Conservation (phyloP, 2,113 vertebrate species). For the Bubalus kerabau region DNA sequence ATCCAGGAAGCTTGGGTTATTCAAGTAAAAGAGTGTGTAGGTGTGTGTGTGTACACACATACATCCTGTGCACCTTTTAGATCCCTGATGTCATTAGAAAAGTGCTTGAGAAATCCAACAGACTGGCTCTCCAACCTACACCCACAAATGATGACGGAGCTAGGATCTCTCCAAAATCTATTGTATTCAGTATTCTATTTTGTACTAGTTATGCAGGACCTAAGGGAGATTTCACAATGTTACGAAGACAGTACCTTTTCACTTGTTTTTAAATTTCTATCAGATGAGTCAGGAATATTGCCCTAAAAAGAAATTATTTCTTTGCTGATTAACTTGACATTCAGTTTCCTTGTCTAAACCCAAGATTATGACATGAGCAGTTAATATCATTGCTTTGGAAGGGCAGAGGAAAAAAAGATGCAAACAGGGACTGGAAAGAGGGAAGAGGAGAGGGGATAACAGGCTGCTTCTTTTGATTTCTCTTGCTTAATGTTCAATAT, state of each 20-base stretch:
- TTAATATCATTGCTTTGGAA: background rate
- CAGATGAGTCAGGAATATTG: background rate
- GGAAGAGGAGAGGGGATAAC: background rate
- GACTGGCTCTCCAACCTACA: background rate
- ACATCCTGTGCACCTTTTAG: background rate
- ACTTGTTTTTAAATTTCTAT: background rate
- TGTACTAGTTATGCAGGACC: background rate
- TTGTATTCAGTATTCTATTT: background rate
- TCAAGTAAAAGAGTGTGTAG: background rate
- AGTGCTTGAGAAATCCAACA: background rate
- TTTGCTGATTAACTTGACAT: background rate
- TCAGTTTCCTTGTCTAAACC: background rate
- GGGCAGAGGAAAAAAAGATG: background rate
- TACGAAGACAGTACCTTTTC: background rate
- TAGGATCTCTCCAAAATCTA: background rate
- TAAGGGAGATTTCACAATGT: background rate
- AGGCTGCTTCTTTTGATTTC: background rate
- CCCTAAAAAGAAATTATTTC: background rate
- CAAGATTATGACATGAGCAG: background rate
- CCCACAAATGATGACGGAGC: background rate
- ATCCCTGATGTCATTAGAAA: background rate
- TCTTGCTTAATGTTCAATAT: background rate
- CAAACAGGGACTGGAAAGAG: background rate
- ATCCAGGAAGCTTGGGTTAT: background rate
- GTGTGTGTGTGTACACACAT: accelerated